Conservation (phyloP, 2,797 vertebrate species). For the Enteromius unitaeniatus region DNA sequence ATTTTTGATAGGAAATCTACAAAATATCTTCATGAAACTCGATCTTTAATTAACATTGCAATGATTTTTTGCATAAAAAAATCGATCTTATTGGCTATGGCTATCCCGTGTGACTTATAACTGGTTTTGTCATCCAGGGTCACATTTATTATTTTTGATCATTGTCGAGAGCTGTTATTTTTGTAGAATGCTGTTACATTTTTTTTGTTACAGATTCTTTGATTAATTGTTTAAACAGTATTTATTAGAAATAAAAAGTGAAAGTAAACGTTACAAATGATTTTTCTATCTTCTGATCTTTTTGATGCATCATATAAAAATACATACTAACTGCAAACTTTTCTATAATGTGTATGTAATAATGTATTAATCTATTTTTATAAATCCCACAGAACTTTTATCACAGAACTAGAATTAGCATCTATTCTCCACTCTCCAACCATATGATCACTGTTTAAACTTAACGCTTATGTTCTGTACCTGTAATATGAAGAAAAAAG, state of each 20-base stretch:
- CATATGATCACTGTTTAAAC: conserved; percentile 9
- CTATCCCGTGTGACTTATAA: not conserved
- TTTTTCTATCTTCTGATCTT: not conserved
- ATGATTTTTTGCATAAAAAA: not conserved
- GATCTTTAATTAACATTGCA: not conserved
- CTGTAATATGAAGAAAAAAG: not conserved
- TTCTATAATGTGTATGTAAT: not conserved
- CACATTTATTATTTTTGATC: not conserved
- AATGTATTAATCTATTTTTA: not conserved
- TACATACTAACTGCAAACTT: not conserved
- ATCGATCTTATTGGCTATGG: not conserved
- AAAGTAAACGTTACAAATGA: no score
- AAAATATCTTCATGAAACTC: not conserved
- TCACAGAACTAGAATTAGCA: not conserved
- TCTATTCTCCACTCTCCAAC: not conserved
- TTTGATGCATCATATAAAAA: not conserved
- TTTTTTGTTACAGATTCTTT: not conserved
- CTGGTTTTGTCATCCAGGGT: not conserved
- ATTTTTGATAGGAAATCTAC: not conserved
- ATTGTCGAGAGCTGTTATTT: not conserved
- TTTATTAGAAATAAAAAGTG: not conserved
- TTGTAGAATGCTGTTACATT: not conserved
- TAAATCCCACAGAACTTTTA: not conserved
- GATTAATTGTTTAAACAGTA: not conserved
- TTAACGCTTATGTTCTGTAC: conserved; percentile 3